A percentile compares a stretch with the other conserved stretches of the same genome.
Conservation (phyloP, 30 jellyfish, hydroid and myxozoan species). For the Nemopilema nomurai region DNA sequence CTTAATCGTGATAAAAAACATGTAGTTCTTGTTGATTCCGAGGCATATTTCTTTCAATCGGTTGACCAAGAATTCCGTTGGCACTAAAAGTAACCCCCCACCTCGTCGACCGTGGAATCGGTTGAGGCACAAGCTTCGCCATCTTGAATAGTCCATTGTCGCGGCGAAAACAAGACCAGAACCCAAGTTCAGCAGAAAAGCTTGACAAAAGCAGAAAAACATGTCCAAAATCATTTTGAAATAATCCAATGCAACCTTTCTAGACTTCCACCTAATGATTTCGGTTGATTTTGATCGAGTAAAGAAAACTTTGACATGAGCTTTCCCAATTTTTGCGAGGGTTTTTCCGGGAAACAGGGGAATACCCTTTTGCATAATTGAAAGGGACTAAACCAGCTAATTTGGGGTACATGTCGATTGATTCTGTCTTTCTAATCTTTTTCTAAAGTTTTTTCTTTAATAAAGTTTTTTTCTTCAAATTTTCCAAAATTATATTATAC, state of each 20-base stretch:
- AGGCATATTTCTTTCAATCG: not conserved
- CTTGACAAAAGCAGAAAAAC: not conserved
- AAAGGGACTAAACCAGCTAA: too few species aligned
- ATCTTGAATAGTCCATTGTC: conserved; percentile 5
- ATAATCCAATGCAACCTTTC: not conserved
- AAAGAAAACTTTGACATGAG: too few species aligned
- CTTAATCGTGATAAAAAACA: conserved; percentile 7
- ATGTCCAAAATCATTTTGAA: not conserved
- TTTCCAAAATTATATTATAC: too few species aligned
- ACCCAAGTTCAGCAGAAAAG: not conserved
- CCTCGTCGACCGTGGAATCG: not conserved
- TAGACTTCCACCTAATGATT: too few species aligned
- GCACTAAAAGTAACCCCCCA: not conserved
- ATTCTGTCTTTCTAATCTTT: too few species aligned
- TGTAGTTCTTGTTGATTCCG: not conserved
- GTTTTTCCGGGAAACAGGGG: too few species aligned
- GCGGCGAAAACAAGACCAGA: not conserved
- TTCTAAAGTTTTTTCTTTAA: too few species aligned
- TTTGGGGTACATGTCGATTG: too few species aligned
- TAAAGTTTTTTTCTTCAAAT: too few species aligned
- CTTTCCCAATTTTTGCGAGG: too few species aligned
- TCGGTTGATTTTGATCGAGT: too few species aligned
- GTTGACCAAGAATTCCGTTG: not conserved
- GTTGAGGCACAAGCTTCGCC: not conserved
- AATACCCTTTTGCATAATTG: too few species aligned